Evolutionary conservation across 2,113 vertebrate genomes (phyloP).

Genomic region (Takifugu bimaculatus): DNA sequence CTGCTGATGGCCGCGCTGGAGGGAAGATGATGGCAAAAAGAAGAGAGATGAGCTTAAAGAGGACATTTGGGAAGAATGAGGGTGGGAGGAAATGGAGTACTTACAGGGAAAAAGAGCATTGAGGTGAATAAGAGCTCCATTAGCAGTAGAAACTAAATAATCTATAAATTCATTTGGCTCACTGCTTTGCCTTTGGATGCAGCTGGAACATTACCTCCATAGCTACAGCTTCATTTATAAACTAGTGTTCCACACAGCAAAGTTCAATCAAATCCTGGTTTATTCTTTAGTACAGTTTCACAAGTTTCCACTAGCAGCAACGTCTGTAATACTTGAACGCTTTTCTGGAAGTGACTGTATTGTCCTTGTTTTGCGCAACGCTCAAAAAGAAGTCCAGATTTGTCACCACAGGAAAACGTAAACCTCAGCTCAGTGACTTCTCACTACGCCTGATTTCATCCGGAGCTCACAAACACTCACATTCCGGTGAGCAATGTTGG

Average conservation of each 20-base stretch:
- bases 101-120: too few relatives aligned
- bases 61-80: not conserved
- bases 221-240: too few relatives aligned
- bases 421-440: constrained; percentile 39
- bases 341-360: constrained; percentile 39
- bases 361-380: constrained; percentile 24
- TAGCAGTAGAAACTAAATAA: not conserved
- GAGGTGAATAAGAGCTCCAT: not conserved
- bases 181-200: too few relatives aligned
- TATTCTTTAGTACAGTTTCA: too few relatives aligned
- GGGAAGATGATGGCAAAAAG: not conserved
- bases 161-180: too few relatives aligned
- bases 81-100: not conserved
- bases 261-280: too few relatives aligned
- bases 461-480: constrained; percentile 9
- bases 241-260: too few relatives aligned
- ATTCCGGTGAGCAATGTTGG: constrained; percentile 23
- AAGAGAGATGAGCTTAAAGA: not conserved
- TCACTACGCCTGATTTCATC: constrained; percentile 29
- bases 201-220: too few relatives aligned
- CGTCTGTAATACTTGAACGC: not conserved
- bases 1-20: constrained; percentile 21
- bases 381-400: constrained; percentile 43
- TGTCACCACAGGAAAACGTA: constrained; percentile 42
- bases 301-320: not conserved